Conservation (phyloP, 2,797 vertebrate genomes). For the Xiphorhynchus erythropygius region DNA sequence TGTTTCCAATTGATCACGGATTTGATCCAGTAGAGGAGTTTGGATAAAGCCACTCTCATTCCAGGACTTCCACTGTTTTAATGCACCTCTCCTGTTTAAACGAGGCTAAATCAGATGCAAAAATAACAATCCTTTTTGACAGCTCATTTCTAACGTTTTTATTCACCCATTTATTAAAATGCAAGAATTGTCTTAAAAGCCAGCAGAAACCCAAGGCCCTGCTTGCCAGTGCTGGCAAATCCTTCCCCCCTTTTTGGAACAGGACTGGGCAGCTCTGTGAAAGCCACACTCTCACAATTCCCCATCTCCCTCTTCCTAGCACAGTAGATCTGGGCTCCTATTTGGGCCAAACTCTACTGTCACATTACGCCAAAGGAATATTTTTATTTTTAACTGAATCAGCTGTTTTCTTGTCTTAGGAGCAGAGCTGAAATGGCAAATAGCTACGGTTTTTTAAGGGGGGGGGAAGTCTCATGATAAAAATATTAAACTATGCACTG, state of each 20-base stretch:
- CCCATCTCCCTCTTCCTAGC: background rate
- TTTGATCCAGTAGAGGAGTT: constrained; percentile 28
- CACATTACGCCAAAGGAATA: constrained; percentile 35
- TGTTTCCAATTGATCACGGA: constrained; percentile 48
- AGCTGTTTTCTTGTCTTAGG: constrained; percentile 22
- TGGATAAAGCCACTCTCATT: background rate
- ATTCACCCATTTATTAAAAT: background rate
- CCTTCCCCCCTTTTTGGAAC: background rate
- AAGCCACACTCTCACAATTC: background rate
- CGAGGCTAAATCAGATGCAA: background rate
- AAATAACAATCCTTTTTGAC: constrained; percentile 25
- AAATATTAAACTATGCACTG: constrained; percentile 49
- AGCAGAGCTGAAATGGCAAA: constrained; percentile 45
- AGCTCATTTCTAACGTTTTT: constrained; percentile 13
- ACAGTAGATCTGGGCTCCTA: background rate
- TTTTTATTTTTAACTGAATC: constrained; percentile 55
- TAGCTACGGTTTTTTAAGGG: background rate
- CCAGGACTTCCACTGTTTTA: constrained; percentile 2
- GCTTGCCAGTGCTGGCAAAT: constrained; percentile 14
- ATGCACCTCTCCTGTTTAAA: background rate
- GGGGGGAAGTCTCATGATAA: background rate
- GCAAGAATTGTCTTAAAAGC: background rate
- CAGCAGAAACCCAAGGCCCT: background rate
- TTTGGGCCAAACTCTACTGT: constrained; percentile 14
- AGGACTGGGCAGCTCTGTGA: background rate